Base-by-base conservation (phyloP, 2,888 invertebrate species). In the Morpho deidamia region DNA sequence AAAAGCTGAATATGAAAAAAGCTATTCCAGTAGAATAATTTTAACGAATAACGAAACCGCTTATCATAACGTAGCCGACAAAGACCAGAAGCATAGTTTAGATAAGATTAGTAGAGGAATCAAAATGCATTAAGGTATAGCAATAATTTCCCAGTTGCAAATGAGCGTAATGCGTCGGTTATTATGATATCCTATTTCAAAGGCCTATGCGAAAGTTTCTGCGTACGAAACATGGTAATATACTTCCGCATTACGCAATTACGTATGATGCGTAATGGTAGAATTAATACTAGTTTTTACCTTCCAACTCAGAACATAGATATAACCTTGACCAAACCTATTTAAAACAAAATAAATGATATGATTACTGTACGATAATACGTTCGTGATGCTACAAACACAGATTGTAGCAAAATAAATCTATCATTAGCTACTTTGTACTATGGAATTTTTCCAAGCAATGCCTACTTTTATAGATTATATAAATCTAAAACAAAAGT, bases 221-320 rank as follows among this genome's bases (percentile, higher is more conserved):
- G 70, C 72, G 71, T 71, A 77, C 72, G 72, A 74, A 72, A 71
- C 64, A 74, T 71, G 73, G 74, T 79, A 79, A 80, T 83, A 72
- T 74, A 78, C 76, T 83, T 83, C 83, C 82, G 77, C 72, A 73
- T 78, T 72, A 63, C 68, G 75, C 77, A 78, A 84, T 83, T 81
- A 80, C 78, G 48, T 34, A 51, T 52, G 53, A 60, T 56, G 52
- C 53, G 14, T 52, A 55, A 51, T 53, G 50, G 37, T 47, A 10
- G 50, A 48, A 51, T 59, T 58, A 49, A 51, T 48, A 44, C 41
- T 42, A 56, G 56, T 48, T 48, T 49, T 52, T 44, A 44, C 42
- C n/a, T 43, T 40, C 35, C 42, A 49, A 10, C n/a, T 1, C 0
- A 23, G 23, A 23, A 23, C n/a, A n/a, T n/a, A n/a, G 5, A 23